Conservation (phyloP, 1,140 invertebrate genomes). For the Temnothorax longispinosus region DNA sequence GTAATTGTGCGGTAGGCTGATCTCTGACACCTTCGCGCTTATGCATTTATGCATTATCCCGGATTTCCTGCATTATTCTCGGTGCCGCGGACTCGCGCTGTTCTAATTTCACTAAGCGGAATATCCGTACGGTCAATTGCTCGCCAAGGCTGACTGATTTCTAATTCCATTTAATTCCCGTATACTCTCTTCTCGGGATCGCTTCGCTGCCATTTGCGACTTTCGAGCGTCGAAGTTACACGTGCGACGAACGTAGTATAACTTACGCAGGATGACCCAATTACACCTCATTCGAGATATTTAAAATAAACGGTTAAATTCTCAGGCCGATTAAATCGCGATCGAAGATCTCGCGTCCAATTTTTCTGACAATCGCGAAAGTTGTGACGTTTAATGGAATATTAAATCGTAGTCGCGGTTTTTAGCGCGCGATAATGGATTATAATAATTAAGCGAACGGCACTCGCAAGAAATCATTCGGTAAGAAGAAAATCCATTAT, state of each 20-base stretch:
- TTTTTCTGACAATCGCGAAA: not conserved
- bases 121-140: not conserved
- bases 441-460: not conserved
- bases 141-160: not conserved
- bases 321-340: not conserved
- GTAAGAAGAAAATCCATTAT: not conserved
- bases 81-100: not conserved
- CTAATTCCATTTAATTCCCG: not conserved
- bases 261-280: not conserved
- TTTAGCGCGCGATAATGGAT: not conserved
- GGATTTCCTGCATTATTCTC: slow-evolving; percentile 20
- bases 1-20: slow-evolving; percentile 18
- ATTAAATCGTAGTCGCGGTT: not conserved
- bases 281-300: not conserved
- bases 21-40: slow-evolving; percentile 37
- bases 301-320: not conserved
- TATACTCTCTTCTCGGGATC: not conserved
- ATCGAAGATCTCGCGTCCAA: not conserved
- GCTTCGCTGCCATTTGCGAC: not conserved
- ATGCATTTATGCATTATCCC: slow-evolving; percentile 32
- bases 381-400: not conserved
- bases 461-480: not conserved
- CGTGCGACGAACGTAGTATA: not conserved
- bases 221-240: not conserved
- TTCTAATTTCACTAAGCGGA: slow-evolving; percentile 7